Conservation (phyloP, 2,113 vertebrate genomes). For the Cyprinodon tularosa region DNA sequence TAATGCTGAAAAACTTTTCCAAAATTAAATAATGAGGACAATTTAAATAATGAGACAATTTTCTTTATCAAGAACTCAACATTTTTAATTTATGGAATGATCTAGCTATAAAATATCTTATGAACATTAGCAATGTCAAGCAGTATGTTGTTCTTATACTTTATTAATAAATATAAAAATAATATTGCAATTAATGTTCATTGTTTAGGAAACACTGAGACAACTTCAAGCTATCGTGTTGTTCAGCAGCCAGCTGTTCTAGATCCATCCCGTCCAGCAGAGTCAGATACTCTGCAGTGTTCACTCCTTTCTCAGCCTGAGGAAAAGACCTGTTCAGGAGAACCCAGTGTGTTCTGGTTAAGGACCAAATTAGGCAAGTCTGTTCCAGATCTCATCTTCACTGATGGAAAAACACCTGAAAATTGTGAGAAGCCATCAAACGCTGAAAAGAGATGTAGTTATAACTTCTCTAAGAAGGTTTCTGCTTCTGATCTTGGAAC, state of each 20-base stretch:
- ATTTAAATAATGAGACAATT: too few species aligned
- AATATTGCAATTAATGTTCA: too few species aligned
- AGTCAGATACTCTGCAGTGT: slow-evolving; percentile 40
- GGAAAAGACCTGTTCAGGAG: slow-evolving; percentile 5
- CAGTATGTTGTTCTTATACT: too few species aligned
- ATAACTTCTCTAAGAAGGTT: slow-evolving; percentile 12
- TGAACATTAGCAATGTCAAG: too few species aligned
- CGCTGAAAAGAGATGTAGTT: not conserved
- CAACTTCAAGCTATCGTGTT: not conserved
- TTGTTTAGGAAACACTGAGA: not conserved
- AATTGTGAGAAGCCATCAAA: not conserved
- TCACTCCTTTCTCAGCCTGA: slow-evolving; percentile 27
- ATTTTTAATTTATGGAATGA: too few species aligned
- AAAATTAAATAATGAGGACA: not conserved
- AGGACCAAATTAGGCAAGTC: slow-evolving; percentile 7
- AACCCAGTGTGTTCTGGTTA: slow-evolving; percentile 40
- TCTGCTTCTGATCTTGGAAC: slow-evolving; percentile 35
- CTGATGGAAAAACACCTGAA: not conserved
- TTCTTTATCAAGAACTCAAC: too few species aligned
- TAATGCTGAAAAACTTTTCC: not conserved
- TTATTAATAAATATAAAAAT: not conserved
- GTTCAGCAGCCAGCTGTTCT: slow-evolving; percentile 13
- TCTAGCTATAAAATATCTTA: too few species aligned
- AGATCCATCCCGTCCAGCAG: slow-evolving; percentile 10
- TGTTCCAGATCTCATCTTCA: slow-evolving; percentile 14